Conservation (phyloP, 2,113 vertebrate species). For the Panthera tigris region DNA sequence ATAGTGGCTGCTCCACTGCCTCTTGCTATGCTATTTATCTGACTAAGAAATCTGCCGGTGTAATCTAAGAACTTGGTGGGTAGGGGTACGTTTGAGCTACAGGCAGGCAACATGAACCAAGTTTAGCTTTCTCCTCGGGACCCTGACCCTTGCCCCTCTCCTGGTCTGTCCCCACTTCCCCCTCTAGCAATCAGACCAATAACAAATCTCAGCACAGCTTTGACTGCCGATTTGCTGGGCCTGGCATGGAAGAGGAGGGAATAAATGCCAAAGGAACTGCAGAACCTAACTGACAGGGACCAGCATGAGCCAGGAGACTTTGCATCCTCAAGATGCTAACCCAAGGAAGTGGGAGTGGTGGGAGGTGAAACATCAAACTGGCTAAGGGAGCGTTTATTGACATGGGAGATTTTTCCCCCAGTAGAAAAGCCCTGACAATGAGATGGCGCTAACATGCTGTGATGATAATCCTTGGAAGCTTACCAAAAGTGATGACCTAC, state of each 20-base stretch:
- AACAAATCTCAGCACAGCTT: not conserved
- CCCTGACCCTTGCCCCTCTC: not conserved
- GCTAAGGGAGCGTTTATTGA: not conserved
- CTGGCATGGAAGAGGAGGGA: not conserved
- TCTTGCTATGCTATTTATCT: not conserved
- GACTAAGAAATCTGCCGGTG: not conserved
- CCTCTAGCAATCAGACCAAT: not conserved
- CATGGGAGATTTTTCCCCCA: not conserved
- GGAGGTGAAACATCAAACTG: not conserved
- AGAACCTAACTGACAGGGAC: not conserved
- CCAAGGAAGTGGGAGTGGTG: not conserved
- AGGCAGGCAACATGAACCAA: not conserved
- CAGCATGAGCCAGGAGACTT: not conserved
- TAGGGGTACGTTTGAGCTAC: not conserved
- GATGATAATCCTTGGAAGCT: not conserved
- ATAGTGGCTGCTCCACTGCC: not conserved
- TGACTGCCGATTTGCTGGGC: not conserved
- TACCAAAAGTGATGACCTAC: not conserved
- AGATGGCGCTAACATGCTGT: not conserved
- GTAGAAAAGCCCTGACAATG: not conserved
- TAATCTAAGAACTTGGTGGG: not conserved
- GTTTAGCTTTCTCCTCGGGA: not conserved
- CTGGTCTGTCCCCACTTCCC: not conserved
- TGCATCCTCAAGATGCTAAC: not conserved
- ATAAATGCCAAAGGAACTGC: not conserved